Evolutionary conservation across 2,113 vertebrate species (phyloP).

Genomic region (Gobiocypris rarus): DNA sequence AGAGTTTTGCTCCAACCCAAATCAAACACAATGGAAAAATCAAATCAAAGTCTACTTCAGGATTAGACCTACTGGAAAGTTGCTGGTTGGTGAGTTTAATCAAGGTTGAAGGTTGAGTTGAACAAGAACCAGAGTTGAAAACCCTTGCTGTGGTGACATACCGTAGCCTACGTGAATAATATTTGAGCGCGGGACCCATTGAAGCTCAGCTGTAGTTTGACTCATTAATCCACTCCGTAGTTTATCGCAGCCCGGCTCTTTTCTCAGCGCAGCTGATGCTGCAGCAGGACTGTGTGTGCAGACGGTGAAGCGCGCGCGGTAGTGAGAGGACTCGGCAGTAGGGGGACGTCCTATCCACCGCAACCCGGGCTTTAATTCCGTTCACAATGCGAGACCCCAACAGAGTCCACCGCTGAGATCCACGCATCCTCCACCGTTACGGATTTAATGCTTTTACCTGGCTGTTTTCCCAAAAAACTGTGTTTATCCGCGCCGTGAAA

Average conservation of each 20-base stretch:
- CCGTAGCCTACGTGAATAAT: too few species aligned
- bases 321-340: conserved; percentile 28
- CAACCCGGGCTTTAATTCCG: conserved; percentile 22
- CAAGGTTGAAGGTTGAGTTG: too few species aligned
- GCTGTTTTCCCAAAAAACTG: conserved; percentile 7
- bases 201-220: background rate
- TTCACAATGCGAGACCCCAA: conserved; percentile 22
- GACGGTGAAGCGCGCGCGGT: conserved; percentile 12
- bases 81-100: too few species aligned
- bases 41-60: too few species aligned
- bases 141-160: too few species aligned
- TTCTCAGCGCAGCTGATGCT: background rate
- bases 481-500: background rate
- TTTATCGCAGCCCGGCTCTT: background rate
- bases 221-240: background rate
- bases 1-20: too few species aligned
- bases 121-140: too few species aligned
- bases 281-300: background rate
- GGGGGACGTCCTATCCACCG: conserved; percentile 37
- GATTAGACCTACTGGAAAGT: too few species aligned
- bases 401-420: conserved; percentile 2
- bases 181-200: too few species aligned
- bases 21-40: too few species aligned
- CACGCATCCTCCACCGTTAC: background rate
- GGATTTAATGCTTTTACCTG: conserved; percentile 33